Conservation (phyloP, 2,797 vertebrate genomes). For the Somateria mollissima region DNA sequence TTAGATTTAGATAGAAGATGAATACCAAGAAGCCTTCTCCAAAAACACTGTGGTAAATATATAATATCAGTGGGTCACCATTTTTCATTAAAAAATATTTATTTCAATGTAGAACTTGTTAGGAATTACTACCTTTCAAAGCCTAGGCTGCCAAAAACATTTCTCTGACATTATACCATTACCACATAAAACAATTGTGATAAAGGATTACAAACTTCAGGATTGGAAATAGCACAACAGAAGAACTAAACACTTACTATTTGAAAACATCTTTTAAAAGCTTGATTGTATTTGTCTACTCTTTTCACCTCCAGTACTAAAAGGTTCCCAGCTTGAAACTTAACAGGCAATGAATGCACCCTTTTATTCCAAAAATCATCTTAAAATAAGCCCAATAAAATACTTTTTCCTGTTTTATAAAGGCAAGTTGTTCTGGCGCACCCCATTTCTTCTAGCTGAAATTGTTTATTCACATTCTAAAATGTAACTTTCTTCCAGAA, state of each 20-base stretch:
- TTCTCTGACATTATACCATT: not conserved
- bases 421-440: not conserved
- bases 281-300: not conserved
- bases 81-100: not conserved
- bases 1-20: not conserved
- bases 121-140: conserved; percentile 6
- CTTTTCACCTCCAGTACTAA: not conserved
- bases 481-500: not conserved
- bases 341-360: not conserved
- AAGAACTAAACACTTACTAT: not conserved
- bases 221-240: not conserved
- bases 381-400: not conserved
- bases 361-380: not conserved
- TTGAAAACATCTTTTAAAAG: not conserved
- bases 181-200: not conserved
- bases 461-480: not conserved
- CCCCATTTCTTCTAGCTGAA: not conserved
- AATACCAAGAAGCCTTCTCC: not conserved
- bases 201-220: not conserved
- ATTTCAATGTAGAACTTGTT: not conserved
- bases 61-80: not conserved
- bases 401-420: not conserved
- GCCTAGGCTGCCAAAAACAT: not conserved
- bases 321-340: not conserved
- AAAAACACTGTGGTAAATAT: not conserved